phyloP scores from a whole-genome alignment of 2,888 invertebrate genomes.

The Peribatodes rhomboidaria region DNA sequence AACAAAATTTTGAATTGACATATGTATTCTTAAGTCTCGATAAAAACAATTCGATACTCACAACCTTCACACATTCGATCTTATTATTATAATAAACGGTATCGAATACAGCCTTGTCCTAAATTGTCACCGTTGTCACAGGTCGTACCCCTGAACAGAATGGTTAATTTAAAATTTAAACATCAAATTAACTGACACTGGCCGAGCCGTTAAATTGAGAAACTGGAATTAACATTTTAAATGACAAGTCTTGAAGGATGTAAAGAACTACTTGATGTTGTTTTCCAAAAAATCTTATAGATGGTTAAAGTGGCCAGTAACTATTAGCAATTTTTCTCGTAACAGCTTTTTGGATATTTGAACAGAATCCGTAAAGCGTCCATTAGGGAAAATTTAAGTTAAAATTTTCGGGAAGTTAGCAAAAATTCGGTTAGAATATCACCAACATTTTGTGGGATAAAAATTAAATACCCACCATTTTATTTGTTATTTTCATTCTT shows the following conservation, averaged over 20 bases:
- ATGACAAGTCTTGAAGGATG: not conserved
- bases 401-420: too few relatives aligned
- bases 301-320: too few relatives aligned
- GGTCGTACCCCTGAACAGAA: slow-evolving; percentile 35
- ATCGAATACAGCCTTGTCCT: slow-evolving; percentile 36
- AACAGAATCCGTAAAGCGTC: too few relatives aligned
- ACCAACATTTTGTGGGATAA: too few relatives aligned
- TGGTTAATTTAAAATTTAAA: slow-evolving; percentile 26
- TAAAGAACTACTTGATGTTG: not conserved
- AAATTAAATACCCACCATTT: too few relatives aligned
- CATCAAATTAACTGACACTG: slow-evolving; percentile 25
- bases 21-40: slow-evolving; percentile 7
- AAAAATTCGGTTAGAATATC: too few relatives aligned
- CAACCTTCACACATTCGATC: slow-evolving; percentile 19
- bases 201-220: slow-evolving; percentile 9
- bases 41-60: slow-evolving; percentile 3
- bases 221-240: slow-evolving; percentile 19
- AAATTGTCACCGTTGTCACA: slow-evolving; percentile 25
- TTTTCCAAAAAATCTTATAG: not conserved
- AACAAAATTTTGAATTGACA: too few relatives aligned
- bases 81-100: slow-evolving; percentile 22
- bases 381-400: too few relatives aligned
- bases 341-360: too few relatives aligned
- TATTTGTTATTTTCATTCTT: too few relatives aligned
- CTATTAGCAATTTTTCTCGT: too few relatives aligned